Base-by-base conservation (phyloP, 2,113 vertebrate genomes). In the Leiothrix lutea region DNA sequence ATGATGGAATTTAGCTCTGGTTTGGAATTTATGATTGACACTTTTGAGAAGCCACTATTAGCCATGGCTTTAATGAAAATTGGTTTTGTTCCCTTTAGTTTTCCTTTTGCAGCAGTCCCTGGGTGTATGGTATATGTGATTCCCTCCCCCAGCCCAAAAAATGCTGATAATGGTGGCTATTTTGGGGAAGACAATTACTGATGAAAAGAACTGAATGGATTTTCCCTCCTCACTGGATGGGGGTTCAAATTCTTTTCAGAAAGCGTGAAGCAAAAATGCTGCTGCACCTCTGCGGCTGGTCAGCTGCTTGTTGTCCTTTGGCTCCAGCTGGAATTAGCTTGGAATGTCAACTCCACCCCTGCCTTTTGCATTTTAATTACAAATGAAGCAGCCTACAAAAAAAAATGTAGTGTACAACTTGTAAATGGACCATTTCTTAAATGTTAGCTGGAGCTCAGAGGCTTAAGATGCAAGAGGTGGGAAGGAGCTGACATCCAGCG, bases 21-120 rank as follows among this genome's bases (percentile, higher is more conserved):
- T 70, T 94, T 62, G 66, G 91, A 88, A 66, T 92, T 93, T 95
- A 94, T 94, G 95, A 97, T 56, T 81, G 89, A 75, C 64, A 20
- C 44, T 40, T 62, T 84, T 45, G 69, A 93, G 56, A 91, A 85
- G 58, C 47, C 35, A 17, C 83, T 86, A 9, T 40, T 62, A 79
- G 71, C 51, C 0, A 3, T 78, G 88, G 85, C 92, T 97, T 78
- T 64, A 92, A 93, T 65, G 92, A 96, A 90, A 88, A 90, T 86
- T 92, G 90, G 69, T 94, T 98, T 97, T 95, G 88, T 96, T 97
- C 90, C 86, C 84, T 60, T 75, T 28, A 58, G 91, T 66, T 96
- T 93, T 93, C 57, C 69, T 95, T 80, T 65, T 26, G 72, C 86
- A 57, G 86, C 90, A 53, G 28, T 69, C 88, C 64, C 70, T 80